Evolutionary conservation across 2,888 invertebrate genomes (phyloP).

Genomic region (Idaea biselata): DNA sequence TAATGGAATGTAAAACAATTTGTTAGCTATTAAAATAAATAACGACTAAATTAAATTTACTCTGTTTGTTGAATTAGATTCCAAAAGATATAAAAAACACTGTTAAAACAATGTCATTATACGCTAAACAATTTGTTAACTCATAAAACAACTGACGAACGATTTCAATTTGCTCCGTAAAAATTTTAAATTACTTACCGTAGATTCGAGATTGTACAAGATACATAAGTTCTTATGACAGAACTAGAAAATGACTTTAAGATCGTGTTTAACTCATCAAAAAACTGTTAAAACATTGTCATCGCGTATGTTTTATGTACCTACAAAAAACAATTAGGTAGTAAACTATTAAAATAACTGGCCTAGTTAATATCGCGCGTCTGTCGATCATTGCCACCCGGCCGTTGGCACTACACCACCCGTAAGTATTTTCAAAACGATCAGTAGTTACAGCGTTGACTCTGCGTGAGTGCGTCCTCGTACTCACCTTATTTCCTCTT

Average conservation of each 20-base stretch:
- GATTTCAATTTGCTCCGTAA: too few relatives aligned
- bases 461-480: constrained; percentile 62
- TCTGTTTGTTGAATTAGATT: background rate
- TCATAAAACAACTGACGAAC: too few relatives aligned
- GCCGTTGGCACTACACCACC: constrained; percentile 49
- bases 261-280: background rate
- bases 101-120: too few relatives aligned
- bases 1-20: too few relatives aligned
- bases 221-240: too few relatives aligned
- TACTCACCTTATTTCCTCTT: constrained; percentile 48
- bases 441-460: constrained; percentile 51
- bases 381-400: constrained; percentile 56
- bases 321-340: constrained; percentile 12
- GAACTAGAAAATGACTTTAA: background rate
- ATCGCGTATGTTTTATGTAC: background rate
- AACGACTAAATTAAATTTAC: background rate
- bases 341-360: constrained; percentile 29
- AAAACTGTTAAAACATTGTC: constrained; percentile 12
- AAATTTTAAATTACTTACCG: too few relatives aligned
- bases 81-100: too few relatives aligned
- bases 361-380: constrained; percentile 39
- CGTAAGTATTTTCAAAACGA: constrained; percentile 50
- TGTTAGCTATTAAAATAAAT: too few relatives aligned
- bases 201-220: too few relatives aligned
- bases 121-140: too few relatives aligned